Evolutionary conservation across 2,113 vertebrate species (phyloP).

Genomic region (Xiphophorus maculatus): DNA sequence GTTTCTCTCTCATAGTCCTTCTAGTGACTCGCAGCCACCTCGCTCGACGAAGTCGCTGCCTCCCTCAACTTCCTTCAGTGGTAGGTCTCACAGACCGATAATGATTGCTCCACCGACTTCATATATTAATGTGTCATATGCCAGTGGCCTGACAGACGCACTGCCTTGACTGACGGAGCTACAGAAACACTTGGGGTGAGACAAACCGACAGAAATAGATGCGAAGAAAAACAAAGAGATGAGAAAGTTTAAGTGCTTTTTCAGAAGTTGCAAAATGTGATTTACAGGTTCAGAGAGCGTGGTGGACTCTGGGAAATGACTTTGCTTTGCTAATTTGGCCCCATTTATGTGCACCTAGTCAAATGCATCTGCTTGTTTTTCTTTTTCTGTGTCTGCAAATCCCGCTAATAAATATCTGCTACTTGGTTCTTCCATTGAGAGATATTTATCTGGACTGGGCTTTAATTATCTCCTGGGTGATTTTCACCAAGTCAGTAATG

Average conservation of each 20-base stretch:
- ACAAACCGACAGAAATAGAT: conserved; percentile 29
- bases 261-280: conserved; percentile 50
- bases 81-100: not conserved
- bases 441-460: conserved; percentile 41
- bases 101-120: conserved; percentile 16
- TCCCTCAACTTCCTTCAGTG: conserved; percentile 1
- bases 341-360: conserved; percentile 9
- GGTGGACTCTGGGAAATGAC: conserved; percentile 19
- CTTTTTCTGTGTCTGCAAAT: conserved; percentile 4
- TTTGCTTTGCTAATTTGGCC: conserved; percentile 4
- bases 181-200: not conserved
- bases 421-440: conserved; percentile 26
- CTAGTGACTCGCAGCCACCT: not conserved
- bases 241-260: conserved; percentile 41
- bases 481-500: conserved; percentile 38
- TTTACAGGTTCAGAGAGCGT: conserved; percentile 50
- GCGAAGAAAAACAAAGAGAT: conserved; percentile 34
- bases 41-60: not conserved
- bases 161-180: conserved; percentile 9
- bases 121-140: conserved; percentile 10
- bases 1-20: not conserved
- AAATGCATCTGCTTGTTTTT: conserved; percentile 14
- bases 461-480: conserved; percentile 55
- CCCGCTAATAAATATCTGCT: conserved; percentile 35
- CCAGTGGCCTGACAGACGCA: conserved; percentile 1